phyloP scores from a whole-genome alignment of 92 coral and sea anemone genomes.

The Zoanthus gigantus region DNA sequence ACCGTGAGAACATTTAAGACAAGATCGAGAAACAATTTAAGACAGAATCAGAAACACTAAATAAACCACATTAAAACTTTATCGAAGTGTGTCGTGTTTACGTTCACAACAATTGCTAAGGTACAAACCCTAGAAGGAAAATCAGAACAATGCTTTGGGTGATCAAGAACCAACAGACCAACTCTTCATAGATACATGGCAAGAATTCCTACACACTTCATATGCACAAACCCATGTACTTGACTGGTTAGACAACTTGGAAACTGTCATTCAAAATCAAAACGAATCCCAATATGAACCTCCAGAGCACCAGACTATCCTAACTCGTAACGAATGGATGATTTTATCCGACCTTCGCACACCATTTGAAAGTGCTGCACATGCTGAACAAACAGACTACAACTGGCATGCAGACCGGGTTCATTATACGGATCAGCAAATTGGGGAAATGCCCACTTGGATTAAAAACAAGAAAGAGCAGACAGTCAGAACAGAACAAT shows the following conservation, averaged over 20 bases:
- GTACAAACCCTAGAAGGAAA: slow-evolving; percentile 57
- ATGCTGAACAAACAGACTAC: slow-evolving; percentile 29
- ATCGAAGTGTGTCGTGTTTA: too few species aligned
- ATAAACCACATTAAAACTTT: too few species aligned
- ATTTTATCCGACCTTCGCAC: slow-evolving; percentile 19
- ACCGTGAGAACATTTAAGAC: too few species aligned
- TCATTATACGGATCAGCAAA: slow-evolving; percentile 34
- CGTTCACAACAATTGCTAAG: slow-evolving; percentile 14
- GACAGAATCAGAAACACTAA: too few species aligned
- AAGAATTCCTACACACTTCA: slow-evolving; percentile 39
- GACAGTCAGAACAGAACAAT: slow-evolving; percentile 44
- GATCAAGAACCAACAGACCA: slow-evolving; percentile 45
- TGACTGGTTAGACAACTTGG: slow-evolving; percentile 46
- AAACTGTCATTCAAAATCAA: slow-evolving; percentile 39
- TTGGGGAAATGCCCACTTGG: slow-evolving; percentile 52
- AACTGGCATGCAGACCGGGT: slow-evolving; percentile 42
- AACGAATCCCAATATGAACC: slow-evolving; percentile 12
- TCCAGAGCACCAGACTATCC: slow-evolving; percentile 15
- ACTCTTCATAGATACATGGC: slow-evolving; percentile 36
- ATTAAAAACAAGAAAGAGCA: slow-evolving; percentile 37
- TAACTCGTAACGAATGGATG: slow-evolving; percentile 42
- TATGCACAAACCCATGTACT: slow-evolving; percentile 39
- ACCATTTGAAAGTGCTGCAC: slow-evolving; percentile 39
- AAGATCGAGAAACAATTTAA: too few species aligned
- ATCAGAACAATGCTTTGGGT: slow-evolving; percentile 52